A percentile compares a stretch with the other conserved stretches of the same genome.
Conservation (phyloP, 1,140 invertebrate genomes). For the Euwallacea similis region DNA sequence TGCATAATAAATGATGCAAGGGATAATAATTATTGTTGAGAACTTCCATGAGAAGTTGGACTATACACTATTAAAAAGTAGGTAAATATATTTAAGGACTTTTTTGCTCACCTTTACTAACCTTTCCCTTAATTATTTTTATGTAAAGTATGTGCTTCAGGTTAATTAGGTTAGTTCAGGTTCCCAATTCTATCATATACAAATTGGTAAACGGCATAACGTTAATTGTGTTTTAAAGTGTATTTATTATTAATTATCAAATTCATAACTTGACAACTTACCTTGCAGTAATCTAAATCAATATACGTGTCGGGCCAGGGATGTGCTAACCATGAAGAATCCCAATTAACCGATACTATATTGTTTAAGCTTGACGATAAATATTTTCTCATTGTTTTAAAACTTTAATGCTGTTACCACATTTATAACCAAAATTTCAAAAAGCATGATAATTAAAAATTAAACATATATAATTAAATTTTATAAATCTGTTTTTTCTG, state of each 20-base stretch:
- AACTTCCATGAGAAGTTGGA: too few species aligned
- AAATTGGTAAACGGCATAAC: neutral
- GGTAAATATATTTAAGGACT: too few species aligned
- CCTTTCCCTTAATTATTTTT: neutral
- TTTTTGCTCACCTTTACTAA: neutral
- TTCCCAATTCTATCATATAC: neutral
- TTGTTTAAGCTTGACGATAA: conserved; percentile 48
- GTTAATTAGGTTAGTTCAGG: neutral
- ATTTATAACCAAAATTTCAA: neutral
- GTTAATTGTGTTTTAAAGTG: neutral
- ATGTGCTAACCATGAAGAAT: conserved; percentile 60
- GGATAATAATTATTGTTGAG: too few species aligned
- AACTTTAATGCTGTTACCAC: too few species aligned
- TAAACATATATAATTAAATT: neutral
- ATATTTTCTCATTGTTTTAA: conserved; percentile 42
- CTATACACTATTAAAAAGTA: too few species aligned
- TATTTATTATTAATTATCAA: neutral
- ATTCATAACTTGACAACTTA: conserved; percentile 14
- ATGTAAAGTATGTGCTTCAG: neutral
- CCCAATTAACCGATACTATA: conserved; percentile 57
- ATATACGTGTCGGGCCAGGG: conserved; percentile 51
- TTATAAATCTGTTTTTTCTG: neutral
- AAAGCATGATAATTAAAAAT: neutral
- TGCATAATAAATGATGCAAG: too few species aligned
- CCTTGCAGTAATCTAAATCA: conserved; percentile 37